A percentile compares a stretch with the other conserved stretches of the same genome.
phyloP scores from a whole-genome alignment of 2,888 invertebrate species.

The Encarsia formosa region DNA sequence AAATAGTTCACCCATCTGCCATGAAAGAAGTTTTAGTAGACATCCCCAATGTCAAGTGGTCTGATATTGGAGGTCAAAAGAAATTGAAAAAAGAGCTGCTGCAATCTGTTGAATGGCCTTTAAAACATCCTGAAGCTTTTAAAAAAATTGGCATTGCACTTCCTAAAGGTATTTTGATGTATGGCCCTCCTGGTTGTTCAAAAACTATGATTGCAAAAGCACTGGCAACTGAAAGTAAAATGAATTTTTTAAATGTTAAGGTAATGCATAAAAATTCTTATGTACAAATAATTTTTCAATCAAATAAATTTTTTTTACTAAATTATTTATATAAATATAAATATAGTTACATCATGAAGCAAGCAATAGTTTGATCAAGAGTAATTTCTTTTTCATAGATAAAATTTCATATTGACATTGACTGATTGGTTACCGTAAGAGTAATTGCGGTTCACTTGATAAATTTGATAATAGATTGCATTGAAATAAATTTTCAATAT shows the following conservation, averaged over 20 bases:
- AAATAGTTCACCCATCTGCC: slow-evolving; percentile 77
- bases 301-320: too few relatives aligned
- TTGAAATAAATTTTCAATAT: too few relatives aligned
- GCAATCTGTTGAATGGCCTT: slow-evolving; percentile 92
- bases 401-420: too few relatives aligned
- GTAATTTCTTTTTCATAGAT: too few relatives aligned
- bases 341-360: too few relatives aligned
- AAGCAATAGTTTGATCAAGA: too few relatives aligned
- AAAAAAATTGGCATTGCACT: slow-evolving; percentile 75
- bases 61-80: slow-evolving; percentile 89
- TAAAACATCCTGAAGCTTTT: slow-evolving; percentile 81
- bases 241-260: slow-evolving; percentile 95
- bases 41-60: slow-evolving; percentile 85
- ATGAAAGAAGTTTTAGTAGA: slow-evolving; percentile 87
- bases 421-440: too few relatives aligned
- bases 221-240: slow-evolving; percentile 88
- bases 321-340: too few relatives aligned
- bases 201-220: slow-evolving; percentile 99
- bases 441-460: too few relatives aligned
- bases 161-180: slow-evolving; percentile 87
- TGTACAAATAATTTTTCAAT: too few relatives aligned
- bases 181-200: slow-evolving; percentile 96
- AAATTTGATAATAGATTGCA: too few relatives aligned
- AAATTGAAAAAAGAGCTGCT: slow-evolving; percentile 79
- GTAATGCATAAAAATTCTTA: too few relatives aligned